A percentile compares a stretch with the other conserved stretches of the same genome.
Conservation (phyloP, 2,113 vertebrate species). For the Neodon shergylaensis region DNA sequence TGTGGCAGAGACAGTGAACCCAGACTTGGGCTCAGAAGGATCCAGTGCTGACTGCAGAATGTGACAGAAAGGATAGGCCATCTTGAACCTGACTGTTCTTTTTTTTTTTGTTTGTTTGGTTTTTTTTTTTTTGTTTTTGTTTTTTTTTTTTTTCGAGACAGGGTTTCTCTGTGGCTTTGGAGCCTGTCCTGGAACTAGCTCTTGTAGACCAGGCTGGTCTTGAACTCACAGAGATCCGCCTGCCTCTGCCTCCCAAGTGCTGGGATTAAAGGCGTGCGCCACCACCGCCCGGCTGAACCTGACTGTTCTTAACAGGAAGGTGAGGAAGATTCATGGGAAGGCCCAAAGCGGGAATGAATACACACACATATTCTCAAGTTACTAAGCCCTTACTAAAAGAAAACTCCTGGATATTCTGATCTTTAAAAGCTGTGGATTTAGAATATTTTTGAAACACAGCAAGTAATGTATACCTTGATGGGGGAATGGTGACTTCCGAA, state of each 20-base stretch:
- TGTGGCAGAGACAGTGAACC: not conserved
- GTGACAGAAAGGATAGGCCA: not conserved
- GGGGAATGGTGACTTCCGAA: slow-evolving; percentile 29
- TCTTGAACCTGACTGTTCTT: not conserved
- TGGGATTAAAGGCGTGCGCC: too few relatives aligned
- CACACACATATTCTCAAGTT: slow-evolving; percentile 4
- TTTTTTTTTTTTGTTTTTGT: too few relatives aligned
- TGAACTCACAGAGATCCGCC: too few relatives aligned
- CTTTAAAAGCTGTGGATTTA: not conserved
- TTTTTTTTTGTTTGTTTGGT: too few relatives aligned
- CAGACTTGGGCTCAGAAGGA: not conserved
- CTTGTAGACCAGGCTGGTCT: too few relatives aligned
- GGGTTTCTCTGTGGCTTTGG: too few relatives aligned
- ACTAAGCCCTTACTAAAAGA: not conserved
- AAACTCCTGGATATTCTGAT: not conserved
- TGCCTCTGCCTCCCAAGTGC: too few relatives aligned
- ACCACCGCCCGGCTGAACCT: too few relatives aligned
- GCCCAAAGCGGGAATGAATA: not conserved
- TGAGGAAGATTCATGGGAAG: not conserved
- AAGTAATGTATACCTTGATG: slow-evolving; percentile 10
- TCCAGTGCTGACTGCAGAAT: not conserved
- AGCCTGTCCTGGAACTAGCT: too few relatives aligned
- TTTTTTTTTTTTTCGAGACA: too few relatives aligned
- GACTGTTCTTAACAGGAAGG: not conserved
- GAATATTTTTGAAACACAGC: slow-evolving; percentile 1